Evolutionary conservation across 2,113 vertebrate species (phyloP).

Genomic region (Seriola rivoliana): DNA sequence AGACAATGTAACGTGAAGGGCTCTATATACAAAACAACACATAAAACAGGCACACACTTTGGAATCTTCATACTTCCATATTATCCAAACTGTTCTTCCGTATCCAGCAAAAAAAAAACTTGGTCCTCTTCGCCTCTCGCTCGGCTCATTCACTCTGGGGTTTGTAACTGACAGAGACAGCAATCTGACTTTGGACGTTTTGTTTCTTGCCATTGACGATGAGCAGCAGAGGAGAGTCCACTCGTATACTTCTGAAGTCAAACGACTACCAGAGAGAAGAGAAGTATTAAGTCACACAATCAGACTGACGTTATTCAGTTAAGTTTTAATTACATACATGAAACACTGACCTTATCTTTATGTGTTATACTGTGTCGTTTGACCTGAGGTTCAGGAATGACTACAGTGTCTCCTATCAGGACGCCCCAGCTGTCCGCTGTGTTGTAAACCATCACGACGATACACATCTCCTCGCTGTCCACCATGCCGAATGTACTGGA

Average conservation of each 20-base stretch:
- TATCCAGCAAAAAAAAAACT: conserved; percentile 2
- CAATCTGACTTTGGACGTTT: conserved; percentile 87
- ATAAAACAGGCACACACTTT: conserved; percentile 56
- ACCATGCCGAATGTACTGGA: conserved; percentile 91
- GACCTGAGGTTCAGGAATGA: conserved; percentile 90
- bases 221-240: conserved; percentile 89
- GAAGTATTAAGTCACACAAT: background rate
- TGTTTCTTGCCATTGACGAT: conserved; percentile 93
- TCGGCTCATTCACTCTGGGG: conserved; percentile 86
- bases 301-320: background rate
- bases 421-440: conserved; percentile 93
- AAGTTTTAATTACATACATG: background rate
- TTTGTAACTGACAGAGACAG: conserved; percentile 87
- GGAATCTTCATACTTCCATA: conserved; percentile 26
- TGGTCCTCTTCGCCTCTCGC: conserved; percentile 14
- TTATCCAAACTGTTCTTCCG: conserved; percentile 16
- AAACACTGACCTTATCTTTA: conserved; percentile 86
- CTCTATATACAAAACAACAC: conserved; percentile 68
- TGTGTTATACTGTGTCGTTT: conserved; percentile 88
- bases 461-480: conserved; percentile 89
- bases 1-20: conserved; percentile 25
- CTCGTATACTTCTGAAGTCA: conserved; percentile 90
- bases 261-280: conserved; percentile 69
- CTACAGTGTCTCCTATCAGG: conserved; percentile 92
- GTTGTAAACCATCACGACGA: conserved; percentile 93